These are phyloP conservation scores for Rotaria macrura DNA, from an alignment of 2,888 invertebrate genomes.

Conservation along the genomic window DNA sequence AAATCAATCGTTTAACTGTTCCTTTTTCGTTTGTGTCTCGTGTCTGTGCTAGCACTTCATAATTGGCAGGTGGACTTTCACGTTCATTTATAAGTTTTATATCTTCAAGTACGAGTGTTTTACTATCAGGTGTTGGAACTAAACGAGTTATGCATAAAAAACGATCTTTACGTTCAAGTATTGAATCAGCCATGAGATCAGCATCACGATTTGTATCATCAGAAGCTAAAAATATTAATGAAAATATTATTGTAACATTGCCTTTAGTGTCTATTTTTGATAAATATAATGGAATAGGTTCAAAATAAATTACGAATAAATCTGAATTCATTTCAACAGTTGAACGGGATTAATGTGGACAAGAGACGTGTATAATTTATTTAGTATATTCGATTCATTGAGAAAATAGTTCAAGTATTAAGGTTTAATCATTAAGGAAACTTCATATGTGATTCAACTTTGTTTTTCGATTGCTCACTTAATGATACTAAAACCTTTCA, in stretches of 20 bases:
- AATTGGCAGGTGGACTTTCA: background rate
- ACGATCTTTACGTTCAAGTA: constrained; percentile 21
- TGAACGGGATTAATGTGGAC: too few relatives aligned
- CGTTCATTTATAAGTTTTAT: constrained; percentile 8
- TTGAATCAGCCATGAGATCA: background rate
- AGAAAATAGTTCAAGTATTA: too few relatives aligned
- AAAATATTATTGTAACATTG: background rate
- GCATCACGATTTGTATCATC: constrained; percentile 13
- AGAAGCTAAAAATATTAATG: background rate
- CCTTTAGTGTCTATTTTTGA: too few relatives aligned
- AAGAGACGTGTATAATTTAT: too few relatives aligned
- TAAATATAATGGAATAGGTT: too few relatives aligned
- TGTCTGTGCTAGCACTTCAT: background rate
- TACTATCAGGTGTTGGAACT: background rate
- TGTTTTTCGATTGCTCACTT: too few relatives aligned
- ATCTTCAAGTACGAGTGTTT: background rate
- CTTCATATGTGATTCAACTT: too few relatives aligned
- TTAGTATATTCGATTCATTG: too few relatives aligned
- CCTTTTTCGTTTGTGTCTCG: background rate
- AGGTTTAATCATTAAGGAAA: too few relatives aligned
- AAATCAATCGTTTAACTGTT: background rate
- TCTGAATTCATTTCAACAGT: too few relatives aligned
- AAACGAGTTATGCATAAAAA: background rate
- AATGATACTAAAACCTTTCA: too few relatives aligned
- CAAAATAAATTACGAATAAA: too few relatives aligned